Percentiles rank a stretch among this genome's conserved stretches.
Evolutionary conservation across 2,797 vertebrate species (phyloP).

Genomic region (Melanotaenia parkinsoni): DNA sequence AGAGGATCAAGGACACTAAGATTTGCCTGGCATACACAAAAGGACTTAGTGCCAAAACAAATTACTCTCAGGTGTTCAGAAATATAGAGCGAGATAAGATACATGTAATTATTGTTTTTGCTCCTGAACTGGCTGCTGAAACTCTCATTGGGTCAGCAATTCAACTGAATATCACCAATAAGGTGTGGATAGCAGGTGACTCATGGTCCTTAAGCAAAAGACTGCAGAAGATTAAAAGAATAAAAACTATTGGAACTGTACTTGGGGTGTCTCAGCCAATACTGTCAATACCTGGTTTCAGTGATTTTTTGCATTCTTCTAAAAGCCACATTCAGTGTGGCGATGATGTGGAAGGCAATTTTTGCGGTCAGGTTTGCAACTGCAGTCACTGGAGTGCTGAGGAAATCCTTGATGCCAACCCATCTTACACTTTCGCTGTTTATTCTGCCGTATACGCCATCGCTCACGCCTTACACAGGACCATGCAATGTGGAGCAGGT

Average conservation of each 20-base stretch:
- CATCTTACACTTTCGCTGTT: conserved; percentile 75
- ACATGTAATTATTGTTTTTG: conserved; percentile 80
- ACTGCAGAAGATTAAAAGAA: conserved; percentile 69
- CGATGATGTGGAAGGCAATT: neutral
- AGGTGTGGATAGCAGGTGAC: conserved; percentile 90
- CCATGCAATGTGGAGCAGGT: conserved; percentile 78
- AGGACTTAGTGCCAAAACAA: conserved; percentile 10
- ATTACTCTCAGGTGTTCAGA: conserved; percentile 64
- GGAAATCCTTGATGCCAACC: conserved; percentile 39
- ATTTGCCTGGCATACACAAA: conserved; percentile 84
- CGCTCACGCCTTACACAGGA: conserved; percentile 16
- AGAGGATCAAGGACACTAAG: conserved; percentile 34
- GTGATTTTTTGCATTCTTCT: conserved; percentile 70
- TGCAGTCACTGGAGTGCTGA: conserved; percentile 47
- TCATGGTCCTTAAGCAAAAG: conserved; percentile 80
- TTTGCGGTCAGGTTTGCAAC: conserved; percentile 79
- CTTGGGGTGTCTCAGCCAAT: conserved; percentile 81
- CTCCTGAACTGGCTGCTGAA: conserved; percentile 27
- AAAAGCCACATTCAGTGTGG: conserved; percentile 8
- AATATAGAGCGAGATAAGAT: conserved; percentile 67
- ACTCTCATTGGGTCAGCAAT: conserved; percentile 81
- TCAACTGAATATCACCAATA: conserved; percentile 75
- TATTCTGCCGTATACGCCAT: conserved; percentile 59
- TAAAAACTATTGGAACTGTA: conserved; percentile 80
- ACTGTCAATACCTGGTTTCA: conserved; percentile 71